phyloP scores from a whole-genome alignment of 2,888 invertebrate genomes.

The Mactromeris polynyma region DNA sequence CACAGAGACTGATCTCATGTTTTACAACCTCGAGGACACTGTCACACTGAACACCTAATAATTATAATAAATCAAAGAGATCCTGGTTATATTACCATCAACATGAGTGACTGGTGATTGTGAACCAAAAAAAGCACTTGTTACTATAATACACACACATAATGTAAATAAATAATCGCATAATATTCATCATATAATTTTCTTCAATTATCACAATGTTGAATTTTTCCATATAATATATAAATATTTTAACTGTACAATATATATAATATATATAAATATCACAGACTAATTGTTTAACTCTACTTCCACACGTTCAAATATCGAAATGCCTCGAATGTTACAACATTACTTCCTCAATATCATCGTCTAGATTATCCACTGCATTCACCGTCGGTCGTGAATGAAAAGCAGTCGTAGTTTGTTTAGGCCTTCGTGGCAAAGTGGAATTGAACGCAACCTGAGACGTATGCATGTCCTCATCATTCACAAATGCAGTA shows the following conservation, averaged over 20 bases:
- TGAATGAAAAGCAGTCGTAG: constrained; percentile 78
- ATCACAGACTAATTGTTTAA: constrained; percentile 37
- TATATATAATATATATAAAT: constrained; percentile 15
- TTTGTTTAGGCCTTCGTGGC: constrained; percentile 76
- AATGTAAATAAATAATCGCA: constrained; percentile 18
- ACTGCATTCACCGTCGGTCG: constrained; percentile 82
- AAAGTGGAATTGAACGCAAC: constrained; percentile 66
- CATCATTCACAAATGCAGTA: constrained; percentile 81
- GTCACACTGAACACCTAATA: too few relatives aligned
- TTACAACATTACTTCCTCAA: constrained; percentile 84
- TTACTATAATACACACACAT: not conserved
- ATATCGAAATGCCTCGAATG: not conserved
- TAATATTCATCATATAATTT: not conserved
- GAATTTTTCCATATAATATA: constrained; percentile 8
- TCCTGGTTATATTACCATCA: too few relatives aligned
- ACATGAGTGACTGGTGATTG: too few relatives aligned
- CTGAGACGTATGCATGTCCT: constrained; percentile 67
- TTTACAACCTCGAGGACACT: too few relatives aligned
- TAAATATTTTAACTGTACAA: constrained; percentile 9
- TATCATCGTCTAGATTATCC: constrained; percentile 84
- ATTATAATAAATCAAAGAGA: too few relatives aligned
- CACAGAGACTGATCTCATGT: too few relatives aligned
- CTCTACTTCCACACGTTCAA: not conserved
- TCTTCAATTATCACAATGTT: not conserved
- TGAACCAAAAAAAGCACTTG: not conserved